A percentile compares a stretch with the other conserved stretches of the same genome.
Conservation (phyloP, 2,888 invertebrate genomes). For the Nemotelus pantherinus region DNA sequence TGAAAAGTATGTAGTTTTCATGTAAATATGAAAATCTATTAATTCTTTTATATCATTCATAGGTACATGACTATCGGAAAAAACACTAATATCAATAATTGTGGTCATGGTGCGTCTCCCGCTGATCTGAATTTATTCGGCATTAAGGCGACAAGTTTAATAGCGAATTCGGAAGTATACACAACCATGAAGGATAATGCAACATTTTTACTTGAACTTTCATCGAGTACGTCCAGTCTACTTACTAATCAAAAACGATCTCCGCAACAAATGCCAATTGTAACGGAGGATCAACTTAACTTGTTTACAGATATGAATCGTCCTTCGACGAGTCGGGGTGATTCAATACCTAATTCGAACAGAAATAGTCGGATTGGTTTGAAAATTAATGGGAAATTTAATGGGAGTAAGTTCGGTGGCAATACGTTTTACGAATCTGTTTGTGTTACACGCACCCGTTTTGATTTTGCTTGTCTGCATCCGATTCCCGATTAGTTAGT, state of each 20-base stretch:
- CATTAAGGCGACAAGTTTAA: slow-evolving; percentile 61
- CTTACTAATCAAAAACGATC: slow-evolving; percentile 57
- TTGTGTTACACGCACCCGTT: background rate
- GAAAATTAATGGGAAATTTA: slow-evolving; percentile 56
- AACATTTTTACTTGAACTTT: slow-evolving; percentile 89
- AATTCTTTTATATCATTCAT: slow-evolving; percentile 3
- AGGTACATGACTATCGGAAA: slow-evolving; percentile 61
- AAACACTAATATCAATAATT: slow-evolving; percentile 62
- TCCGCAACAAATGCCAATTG: slow-evolving; percentile 64
- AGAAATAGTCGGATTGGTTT: slow-evolving; percentile 61
- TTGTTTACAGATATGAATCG: slow-evolving; percentile 60
- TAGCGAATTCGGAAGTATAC: slow-evolving; percentile 64
- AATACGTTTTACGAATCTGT: background rate
- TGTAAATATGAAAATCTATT: background rate
- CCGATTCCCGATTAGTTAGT: too few species aligned
- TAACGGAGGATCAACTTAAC: slow-evolving; percentile 62
- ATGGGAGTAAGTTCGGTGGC: slow-evolving; percentile 31
- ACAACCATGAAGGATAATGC: slow-evolving; percentile 91
- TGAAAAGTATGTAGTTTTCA: slow-evolving; percentile 71
- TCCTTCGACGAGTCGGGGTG: slow-evolving; percentile 63
- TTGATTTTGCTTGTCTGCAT: too few species aligned
- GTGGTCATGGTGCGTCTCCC: slow-evolving; percentile 59
- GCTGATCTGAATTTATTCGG: slow-evolving; percentile 64
- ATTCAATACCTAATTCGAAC: slow-evolving; percentile 54
- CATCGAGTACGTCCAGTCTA: slow-evolving; percentile 69